Evolutionary conservation across 2,113 vertebrate genomes (phyloP).

Genomic region (Poecile atricapillus): DNA sequence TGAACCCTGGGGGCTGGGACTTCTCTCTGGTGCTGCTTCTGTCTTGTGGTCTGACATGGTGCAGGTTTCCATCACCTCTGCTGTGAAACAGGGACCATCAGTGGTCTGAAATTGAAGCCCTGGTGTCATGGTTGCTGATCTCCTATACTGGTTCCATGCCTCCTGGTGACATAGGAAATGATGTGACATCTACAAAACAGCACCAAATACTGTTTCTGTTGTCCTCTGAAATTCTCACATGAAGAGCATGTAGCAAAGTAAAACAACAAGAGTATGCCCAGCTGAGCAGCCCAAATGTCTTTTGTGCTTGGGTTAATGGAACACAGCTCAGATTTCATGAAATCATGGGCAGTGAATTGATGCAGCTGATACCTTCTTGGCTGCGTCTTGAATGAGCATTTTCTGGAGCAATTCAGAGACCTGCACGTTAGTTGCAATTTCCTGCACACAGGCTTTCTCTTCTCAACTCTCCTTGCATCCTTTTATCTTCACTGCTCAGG

Average conservation of each 20-base stretch:
- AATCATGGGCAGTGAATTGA: neutral
- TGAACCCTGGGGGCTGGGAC: accelerated
- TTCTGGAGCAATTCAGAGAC: neutral
- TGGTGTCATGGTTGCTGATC: neutral
- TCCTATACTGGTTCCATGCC: neutral
- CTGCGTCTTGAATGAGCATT: neutral
- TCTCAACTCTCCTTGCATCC: neutral
- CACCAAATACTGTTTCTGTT: neutral
- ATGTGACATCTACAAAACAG: neutral
- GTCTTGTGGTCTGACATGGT: neutral
- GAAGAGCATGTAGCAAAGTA: neutral
- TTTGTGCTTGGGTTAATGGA: neutral
- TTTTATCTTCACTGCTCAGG: neutral
- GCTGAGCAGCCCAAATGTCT: neutral
- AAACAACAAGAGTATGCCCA: neutral
- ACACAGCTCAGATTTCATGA: neutral
- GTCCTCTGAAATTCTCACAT: neutral
- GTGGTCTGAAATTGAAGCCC: neutral
- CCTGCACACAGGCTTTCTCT: neutral
- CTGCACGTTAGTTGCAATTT: neutral
- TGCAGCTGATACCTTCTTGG: neutral
- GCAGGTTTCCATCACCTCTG: neutral
- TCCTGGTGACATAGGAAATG: neutral
- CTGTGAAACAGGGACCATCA: neutral
- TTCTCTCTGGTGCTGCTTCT: neutral